phyloP scores from a whole-genome alignment of 2,888 invertebrate genomes.

The Sesia apiformis region DNA sequence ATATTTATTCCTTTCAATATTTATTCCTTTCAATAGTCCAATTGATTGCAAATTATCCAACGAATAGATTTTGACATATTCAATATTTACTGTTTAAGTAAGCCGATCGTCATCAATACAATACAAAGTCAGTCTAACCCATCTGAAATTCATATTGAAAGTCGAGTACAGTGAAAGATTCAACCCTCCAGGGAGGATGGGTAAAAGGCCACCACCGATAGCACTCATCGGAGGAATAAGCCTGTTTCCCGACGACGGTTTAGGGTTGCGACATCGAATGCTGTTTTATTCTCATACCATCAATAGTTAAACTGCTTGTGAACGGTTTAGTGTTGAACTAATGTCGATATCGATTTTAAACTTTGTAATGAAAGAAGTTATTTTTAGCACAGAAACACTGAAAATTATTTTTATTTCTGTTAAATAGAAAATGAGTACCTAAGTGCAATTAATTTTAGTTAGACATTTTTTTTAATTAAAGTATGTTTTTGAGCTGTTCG shows the following conservation, averaged over 20 bases:
- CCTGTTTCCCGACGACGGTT: constrained; percentile 71
- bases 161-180: constrained; percentile 67
- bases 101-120: constrained; percentile 2
- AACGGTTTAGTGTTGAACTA: constrained; percentile 38
- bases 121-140: constrained; percentile 45
- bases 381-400: too few relatives aligned
- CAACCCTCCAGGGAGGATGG: constrained; percentile 53
- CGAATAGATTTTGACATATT: too few relatives aligned
- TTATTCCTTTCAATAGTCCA: too few relatives aligned
- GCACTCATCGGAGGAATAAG: constrained; percentile 71
- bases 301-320: constrained; percentile 69
- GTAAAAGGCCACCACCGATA: constrained; percentile 58
- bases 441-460: too few relatives aligned
- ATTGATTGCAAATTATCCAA: too few relatives aligned
- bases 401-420: too few relatives aligned
- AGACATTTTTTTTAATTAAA: too few relatives aligned
- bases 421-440: too few relatives aligned
- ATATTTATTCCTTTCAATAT: too few relatives aligned
- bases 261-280: constrained; percentile 66
- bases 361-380: background rate
- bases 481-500: too few relatives aligned
- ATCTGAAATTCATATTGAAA: constrained; percentile 70
- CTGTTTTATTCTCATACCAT: constrained; percentile 71
- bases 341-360: constrained; percentile 12
- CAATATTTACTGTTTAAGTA: background rate